Evolutionary conservation across 1,140 invertebrate species (phyloP).

Genomic region (Tenebrio molitor): DNA sequence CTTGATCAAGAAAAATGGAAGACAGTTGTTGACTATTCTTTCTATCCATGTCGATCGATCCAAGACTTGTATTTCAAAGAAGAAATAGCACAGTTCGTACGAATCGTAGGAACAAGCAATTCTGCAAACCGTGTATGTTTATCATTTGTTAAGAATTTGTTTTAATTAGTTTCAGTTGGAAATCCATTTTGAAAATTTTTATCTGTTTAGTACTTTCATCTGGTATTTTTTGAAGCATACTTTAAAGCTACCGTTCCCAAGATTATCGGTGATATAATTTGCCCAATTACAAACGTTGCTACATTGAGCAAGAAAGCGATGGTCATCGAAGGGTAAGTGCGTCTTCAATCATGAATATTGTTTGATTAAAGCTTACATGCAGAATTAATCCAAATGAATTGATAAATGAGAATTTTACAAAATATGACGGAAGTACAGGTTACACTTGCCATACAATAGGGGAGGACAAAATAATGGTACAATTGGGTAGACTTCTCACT

Average conservation of each 20-base stretch:
- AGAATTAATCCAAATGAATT: background rate
- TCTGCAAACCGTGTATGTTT: background rate
- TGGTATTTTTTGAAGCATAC: conserved; percentile 93
- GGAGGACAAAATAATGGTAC: background rate
- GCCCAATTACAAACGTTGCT: conserved; percentile 93
- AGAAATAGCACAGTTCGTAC: conserved; percentile 61
- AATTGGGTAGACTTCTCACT: background rate
- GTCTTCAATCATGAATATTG: no score
- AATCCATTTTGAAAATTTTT: no score
- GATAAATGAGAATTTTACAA: background rate
- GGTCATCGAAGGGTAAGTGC: conserved; percentile 87
- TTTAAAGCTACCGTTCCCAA: conserved; percentile 84
- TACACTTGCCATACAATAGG: background rate
- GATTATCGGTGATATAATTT: conserved; percentile 82
- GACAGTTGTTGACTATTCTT: conserved; percentile 88
- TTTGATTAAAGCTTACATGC: no score
- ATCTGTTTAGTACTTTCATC: conserved; percentile 84
- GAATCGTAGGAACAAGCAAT: background rate
- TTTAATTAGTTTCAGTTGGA: no score
- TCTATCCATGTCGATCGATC: conserved; percentile 93
- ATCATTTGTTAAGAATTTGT: no score
- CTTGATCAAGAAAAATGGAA: conserved; percentile 95
- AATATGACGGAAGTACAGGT: background rate
- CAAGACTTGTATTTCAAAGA: conserved; percentile 92
- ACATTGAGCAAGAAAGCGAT: conserved; percentile 88